Percentiles rank a stretch among this genome's conserved stretches.
These are phyloP conservation scores for Dipodomys merriami DNA, from an alignment of 2,113 vertebrate genomes.

Conservation along the genomic window DNA sequence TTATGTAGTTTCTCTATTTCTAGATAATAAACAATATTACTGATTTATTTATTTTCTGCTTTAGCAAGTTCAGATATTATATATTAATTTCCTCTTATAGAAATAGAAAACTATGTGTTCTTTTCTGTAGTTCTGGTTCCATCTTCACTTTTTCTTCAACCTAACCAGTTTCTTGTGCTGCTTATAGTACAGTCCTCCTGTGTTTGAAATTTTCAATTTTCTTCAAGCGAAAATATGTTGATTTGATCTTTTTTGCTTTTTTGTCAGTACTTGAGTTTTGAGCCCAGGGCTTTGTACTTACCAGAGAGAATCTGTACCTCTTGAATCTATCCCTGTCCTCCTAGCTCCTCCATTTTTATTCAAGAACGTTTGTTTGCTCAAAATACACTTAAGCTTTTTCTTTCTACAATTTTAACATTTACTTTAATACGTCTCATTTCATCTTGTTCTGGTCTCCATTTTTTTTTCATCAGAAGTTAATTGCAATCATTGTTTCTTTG, in stretches of 20 bases:
- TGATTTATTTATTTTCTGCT: not conserved
- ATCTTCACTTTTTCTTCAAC: not conserved
- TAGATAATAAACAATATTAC: no score
- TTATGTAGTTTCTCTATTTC: not conserved
- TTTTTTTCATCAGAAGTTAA: not conserved
- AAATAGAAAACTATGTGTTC: not conserved
- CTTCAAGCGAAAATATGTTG: not conserved
- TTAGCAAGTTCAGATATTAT: not conserved
- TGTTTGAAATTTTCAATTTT: not conserved
- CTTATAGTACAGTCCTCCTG: not conserved
- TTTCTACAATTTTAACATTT: no score
- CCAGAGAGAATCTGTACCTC: no score
- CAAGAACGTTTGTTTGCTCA: no score
- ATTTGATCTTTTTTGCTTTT: not conserved
- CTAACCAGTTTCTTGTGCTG: not conserved
- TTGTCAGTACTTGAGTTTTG: no score
- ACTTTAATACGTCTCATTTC: not conserved
- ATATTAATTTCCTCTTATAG: not conserved
- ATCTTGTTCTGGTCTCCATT: not conserved
- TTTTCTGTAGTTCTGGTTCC: not conserved
- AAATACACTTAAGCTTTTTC: no score
- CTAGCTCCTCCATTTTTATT: not conserved
- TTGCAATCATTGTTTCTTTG: not conserved
- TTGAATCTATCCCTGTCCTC: no score
- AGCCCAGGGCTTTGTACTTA: no score